Evolutionary conservation across 1,140 invertebrate genomes (phyloP), one percentile per base, ranked within the genome.

Genomic region (Telenomus remus): DNA sequence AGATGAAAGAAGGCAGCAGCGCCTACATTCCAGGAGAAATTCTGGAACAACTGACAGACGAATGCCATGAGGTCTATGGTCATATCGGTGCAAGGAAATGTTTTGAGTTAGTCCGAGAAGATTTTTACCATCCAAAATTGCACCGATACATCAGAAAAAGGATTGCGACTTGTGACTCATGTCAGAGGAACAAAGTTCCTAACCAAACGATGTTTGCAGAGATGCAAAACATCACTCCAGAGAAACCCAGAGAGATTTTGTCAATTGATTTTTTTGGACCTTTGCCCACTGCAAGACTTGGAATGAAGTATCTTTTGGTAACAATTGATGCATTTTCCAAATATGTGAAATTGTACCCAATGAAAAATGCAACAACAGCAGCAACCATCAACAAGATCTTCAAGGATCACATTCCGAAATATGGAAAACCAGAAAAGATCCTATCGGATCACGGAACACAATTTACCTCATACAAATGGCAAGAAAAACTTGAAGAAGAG

Each of bases 321-420:
- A 76, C 81, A n/a, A 80, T 83, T 3, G 82, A 85, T 53, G 49
- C 53, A 1, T 86, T 77, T 43, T 68, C 57, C 14, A 85, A 86
- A 56, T 82, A 75, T 57, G 79, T 84, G 0, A 77, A 78, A 43
- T 44, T 85, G 3, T 86, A 81, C 59, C 74, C 79, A 5, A 8
- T 86, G 13, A 75, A 61, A 19, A 77, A 63, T 19, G 79, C 82
- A 1, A 76, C 57, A 1, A 69, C 82, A 0, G 60, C 65, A 15
- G 49, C 78, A 0, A 64, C 55, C 0, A 59, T 72, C 0, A 46
- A 64, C 0, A 69, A 57, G 16, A 71, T 82, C 11, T 48, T 80
- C 4, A 47, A 76, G 11, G 55, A 76, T 46, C 65, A 72, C 42
- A 68, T 74, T 1, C 43, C 57, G 0, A 64, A 68, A n/a, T 75